phyloP scores from a whole-genome alignment of 2,888 invertebrate species.

The Acleris laterana region DNA sequence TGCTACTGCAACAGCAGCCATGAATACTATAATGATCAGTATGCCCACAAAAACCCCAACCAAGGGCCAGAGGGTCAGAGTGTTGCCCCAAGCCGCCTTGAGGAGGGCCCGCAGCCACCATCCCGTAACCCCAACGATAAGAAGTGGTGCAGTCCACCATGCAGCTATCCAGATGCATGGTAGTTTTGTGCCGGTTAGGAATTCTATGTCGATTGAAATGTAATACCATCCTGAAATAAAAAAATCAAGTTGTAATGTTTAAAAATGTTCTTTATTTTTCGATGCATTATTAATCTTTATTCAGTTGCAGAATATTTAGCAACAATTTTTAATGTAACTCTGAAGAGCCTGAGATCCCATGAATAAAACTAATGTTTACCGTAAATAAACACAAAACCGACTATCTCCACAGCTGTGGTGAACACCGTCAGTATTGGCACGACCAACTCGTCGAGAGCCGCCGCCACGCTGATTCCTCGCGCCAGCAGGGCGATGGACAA shows the following conservation, averaged over 20 bases:
- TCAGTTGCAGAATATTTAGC: too few species aligned
- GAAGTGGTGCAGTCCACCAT: constrained; percentile 68
- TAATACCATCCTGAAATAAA: constrained; percentile 69
- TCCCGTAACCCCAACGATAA: constrained; percentile 66
- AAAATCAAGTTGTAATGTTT: background rate
- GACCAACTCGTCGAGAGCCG: constrained; percentile 67
- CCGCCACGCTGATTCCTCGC: constrained; percentile 63
- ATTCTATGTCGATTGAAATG: constrained; percentile 71
- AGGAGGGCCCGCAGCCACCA: constrained; percentile 75
- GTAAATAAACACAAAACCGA: constrained; percentile 77
- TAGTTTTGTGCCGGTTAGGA: constrained; percentile 68
- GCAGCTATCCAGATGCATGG: constrained; percentile 68
- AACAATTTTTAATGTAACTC: too few species aligned
- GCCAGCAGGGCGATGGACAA: constrained; percentile 69
- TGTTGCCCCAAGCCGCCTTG: constrained; percentile 55
- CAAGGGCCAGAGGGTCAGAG: constrained; percentile 66
- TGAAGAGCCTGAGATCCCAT: too few species aligned
- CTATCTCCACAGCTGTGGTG: constrained; percentile 67
- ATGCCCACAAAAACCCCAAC: constrained; percentile 63
- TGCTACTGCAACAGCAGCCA: constrained; percentile 71
- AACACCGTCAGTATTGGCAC: constrained; percentile 69
- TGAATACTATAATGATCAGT: constrained; percentile 64
- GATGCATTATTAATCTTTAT: too few species aligned
- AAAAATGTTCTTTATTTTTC: too few species aligned
- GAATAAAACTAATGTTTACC: constrained; percentile 52